phyloP scores from a whole-genome alignment of 2,797 vertebrate species.

The Oryzias sinensis region DNA sequence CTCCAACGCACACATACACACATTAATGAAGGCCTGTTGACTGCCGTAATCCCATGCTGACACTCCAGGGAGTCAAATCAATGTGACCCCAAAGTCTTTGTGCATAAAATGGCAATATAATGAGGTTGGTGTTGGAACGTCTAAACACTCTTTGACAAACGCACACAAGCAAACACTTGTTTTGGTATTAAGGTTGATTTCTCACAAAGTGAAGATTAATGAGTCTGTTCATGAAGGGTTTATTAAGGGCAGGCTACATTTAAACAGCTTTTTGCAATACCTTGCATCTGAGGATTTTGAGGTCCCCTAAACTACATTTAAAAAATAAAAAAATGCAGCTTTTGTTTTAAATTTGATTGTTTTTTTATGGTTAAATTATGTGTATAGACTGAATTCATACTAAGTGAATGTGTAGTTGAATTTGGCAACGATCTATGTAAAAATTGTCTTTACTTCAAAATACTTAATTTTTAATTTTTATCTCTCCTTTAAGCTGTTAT shows the following conservation, averaged over 20 bases:
- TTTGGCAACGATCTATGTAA: too few species aligned
- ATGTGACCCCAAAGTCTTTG: constrained; percentile 76
- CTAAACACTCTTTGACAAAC: constrained; percentile 14
- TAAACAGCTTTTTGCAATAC: constrained; percentile 11
- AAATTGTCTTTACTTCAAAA: too few species aligned
- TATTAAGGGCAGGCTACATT: constrained; percentile 14
- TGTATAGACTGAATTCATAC: too few species aligned
- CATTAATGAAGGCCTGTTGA: constrained; percentile 75
- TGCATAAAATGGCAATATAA: constrained; percentile 71
- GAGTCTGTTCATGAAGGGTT: constrained; percentile 41
- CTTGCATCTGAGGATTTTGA: constrained; percentile 9
- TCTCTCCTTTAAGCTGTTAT: too few species aligned
- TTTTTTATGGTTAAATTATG: too few species aligned
- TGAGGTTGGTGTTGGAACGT: constrained; percentile 63
- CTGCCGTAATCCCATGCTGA: constrained; percentile 79
- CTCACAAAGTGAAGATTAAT: constrained; percentile 49
- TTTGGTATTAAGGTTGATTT: constrained; percentile 49
- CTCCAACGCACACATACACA: constrained; percentile 42
- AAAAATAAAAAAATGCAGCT: too few species aligned
- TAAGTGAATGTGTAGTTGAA: too few species aligned
- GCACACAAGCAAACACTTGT: constrained; percentile 20
- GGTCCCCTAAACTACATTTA: not conserved
- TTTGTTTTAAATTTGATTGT: too few species aligned
- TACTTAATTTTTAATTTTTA: too few species aligned
- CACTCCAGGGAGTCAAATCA: constrained; percentile 78